Evolutionary conservation across 1,140 invertebrate genomes (phyloP).

Genomic region (Venturia canescens): DNA sequence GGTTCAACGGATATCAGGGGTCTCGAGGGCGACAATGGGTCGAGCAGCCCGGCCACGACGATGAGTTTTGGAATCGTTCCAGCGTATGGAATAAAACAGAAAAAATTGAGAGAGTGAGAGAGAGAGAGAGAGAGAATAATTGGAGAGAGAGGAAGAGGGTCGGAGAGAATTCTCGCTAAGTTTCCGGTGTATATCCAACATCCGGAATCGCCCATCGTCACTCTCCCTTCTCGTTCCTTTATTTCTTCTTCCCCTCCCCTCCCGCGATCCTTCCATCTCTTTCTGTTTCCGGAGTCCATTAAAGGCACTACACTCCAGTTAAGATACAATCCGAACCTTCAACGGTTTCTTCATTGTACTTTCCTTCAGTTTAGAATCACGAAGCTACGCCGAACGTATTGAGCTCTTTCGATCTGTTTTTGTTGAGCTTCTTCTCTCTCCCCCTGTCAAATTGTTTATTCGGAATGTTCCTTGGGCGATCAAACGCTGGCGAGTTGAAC

Average conservation of each 20-base stretch:
- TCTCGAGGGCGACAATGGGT: not conserved
- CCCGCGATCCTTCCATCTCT: not conserved
- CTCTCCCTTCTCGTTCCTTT: not conserved
- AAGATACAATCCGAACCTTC: not conserved
- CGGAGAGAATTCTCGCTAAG: not conserved
- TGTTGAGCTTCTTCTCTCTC: not conserved
- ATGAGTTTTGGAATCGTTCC: slow-evolving; percentile 63
- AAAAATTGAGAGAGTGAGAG: slow-evolving; percentile 33
- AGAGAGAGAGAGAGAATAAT: not conserved
- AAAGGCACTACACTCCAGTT: not conserved
- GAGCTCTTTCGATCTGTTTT: not conserved
- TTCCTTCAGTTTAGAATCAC: no score
- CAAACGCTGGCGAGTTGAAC: no score
- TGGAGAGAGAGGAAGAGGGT: slow-evolving; percentile 10
- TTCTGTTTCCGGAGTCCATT: not conserved
- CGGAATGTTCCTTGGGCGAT: not conserved
- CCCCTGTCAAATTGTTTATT: not conserved
- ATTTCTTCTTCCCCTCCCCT: slow-evolving; percentile 18
- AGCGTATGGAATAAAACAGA: slow-evolving; percentile 29
- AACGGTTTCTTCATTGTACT: no score
- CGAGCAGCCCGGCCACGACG: slow-evolving; percentile 25
- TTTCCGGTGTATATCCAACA: slow-evolving; percentile 15
- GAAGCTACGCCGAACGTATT: no score
- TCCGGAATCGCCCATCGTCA: slow-evolving; percentile 34
- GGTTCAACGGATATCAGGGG: slow-evolving; percentile 3